A percentile compares a stretch with the other conserved stretches of the same genome.
These are phyloP conservation scores for Puffinus mauretanicus DNA, from an alignment of 2,113 vertebrate genomes.

Conservation along the genomic window DNA sequence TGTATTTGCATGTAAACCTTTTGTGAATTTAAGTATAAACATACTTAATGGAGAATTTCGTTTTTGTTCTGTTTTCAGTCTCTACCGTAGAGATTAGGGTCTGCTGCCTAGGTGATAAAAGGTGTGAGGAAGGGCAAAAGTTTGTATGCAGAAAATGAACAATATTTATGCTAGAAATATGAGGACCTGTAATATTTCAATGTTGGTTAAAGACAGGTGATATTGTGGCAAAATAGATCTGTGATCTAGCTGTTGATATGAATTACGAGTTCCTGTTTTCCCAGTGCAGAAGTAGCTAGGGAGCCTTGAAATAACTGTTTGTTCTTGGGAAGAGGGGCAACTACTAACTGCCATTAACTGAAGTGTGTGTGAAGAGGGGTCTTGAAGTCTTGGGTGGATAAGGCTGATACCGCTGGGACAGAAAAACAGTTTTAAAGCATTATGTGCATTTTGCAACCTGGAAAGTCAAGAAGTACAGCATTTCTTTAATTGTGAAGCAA, in stretches of 20 bases:
- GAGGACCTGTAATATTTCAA: neutral
- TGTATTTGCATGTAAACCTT: neutral
- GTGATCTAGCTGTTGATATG: neutral
- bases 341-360: neutral
- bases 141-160: neutral
- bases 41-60: neutral
- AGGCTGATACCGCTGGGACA: neutral
- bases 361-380: neutral
- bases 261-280: neutral
- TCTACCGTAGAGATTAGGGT: neutral
- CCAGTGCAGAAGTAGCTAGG: neutral
- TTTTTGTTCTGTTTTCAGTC: neutral
- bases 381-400: neutral
- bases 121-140: neutral
- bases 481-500: neutral
- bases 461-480: neutral
- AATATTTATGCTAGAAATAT: neutral
- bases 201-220: neutral
- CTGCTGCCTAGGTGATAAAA: neutral
- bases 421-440: neutral
- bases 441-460: neutral
- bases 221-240: neutral
- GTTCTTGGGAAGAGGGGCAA: neutral
- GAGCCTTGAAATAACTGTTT: neutral
- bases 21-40: neutral